Evolutionary conservation across 2,113 vertebrate genomes (phyloP).

Genomic region (Orcinus orca): DNA sequence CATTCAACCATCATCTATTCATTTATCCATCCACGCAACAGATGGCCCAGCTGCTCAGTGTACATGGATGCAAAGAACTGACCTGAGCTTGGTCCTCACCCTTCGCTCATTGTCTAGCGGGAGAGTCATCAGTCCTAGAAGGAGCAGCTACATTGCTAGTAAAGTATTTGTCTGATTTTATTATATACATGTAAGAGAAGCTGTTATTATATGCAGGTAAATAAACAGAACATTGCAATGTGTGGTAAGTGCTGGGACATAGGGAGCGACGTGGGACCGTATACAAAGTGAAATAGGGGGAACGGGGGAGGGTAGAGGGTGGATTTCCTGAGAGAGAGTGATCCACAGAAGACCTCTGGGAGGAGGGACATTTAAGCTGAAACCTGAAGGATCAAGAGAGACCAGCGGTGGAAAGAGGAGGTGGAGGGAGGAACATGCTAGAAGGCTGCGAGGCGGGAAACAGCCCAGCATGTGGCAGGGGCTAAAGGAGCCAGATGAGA

Average conservation of each 20-base stretch:
- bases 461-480: background rate
- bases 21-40: background rate
- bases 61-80: background rate
- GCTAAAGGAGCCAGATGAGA: background rate
- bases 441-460: background rate
- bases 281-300: background rate
- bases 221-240: background rate
- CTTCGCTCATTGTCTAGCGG: background rate
- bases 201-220: background rate
- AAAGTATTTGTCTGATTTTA: background rate
- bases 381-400: background rate
- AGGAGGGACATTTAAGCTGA: background rate
- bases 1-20: background rate
- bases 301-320: too few species aligned
- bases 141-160: background rate
- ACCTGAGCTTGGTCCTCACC: background rate
- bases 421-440: background rate
- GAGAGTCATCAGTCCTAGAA: background rate
- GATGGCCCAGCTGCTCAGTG: background rate
- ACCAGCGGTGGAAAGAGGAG: background rate
- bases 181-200: background rate
- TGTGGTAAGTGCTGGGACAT: background rate
- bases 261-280: rapidly evolving
- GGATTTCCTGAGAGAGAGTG: background rate
- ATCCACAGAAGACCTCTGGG: background rate